Evolutionary conservation across 2,888 invertebrate genomes (phyloP).

Genomic region (Chrysolina americana): DNA sequence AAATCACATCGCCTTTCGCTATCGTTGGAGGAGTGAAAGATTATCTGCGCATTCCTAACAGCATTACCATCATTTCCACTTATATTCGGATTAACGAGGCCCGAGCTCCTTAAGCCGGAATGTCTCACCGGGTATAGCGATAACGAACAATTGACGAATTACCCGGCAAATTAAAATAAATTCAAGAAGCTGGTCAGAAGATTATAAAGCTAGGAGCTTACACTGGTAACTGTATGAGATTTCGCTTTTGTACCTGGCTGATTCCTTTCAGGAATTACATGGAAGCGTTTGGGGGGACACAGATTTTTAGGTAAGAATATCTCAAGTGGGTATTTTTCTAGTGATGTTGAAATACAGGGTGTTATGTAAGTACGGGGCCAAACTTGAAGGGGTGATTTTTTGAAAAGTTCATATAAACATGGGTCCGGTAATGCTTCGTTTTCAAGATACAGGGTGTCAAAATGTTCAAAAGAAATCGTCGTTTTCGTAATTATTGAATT

Average conservation of each 20-base stretch:
- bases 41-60: conserved; percentile 57
- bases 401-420: too few species aligned
- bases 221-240: background rate
- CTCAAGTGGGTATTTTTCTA: background rate
- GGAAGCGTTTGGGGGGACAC: background rate
- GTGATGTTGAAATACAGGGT: background rate
- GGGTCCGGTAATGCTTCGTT: too few species aligned
- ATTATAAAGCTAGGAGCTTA: conserved; percentile 12
- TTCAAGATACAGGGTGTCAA: too few species aligned
- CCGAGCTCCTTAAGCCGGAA: conserved; percentile 9
- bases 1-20: conserved; percentile 18
- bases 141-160: conserved; percentile 23
- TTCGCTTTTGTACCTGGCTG: background rate
- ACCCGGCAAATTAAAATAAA: conserved; percentile 20
- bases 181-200: conserved; percentile 16
- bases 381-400: too few species aligned
- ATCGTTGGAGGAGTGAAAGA: conserved; percentile 28
- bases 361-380: too few species aligned
- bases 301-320: background rate
- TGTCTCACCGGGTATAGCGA: conserved; percentile 4
- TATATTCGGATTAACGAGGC: conserved; percentile 28
- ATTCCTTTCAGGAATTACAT: background rate
- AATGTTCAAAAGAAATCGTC: too few species aligned
- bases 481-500: too few species aligned
- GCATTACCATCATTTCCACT: conserved; percentile 51